A percentile compares a stretch with the other conserved stretches of the same genome.
Conservation (phyloP, 1,140 invertebrate genomes). For the Caenorhabditis inopinata region DNA sequence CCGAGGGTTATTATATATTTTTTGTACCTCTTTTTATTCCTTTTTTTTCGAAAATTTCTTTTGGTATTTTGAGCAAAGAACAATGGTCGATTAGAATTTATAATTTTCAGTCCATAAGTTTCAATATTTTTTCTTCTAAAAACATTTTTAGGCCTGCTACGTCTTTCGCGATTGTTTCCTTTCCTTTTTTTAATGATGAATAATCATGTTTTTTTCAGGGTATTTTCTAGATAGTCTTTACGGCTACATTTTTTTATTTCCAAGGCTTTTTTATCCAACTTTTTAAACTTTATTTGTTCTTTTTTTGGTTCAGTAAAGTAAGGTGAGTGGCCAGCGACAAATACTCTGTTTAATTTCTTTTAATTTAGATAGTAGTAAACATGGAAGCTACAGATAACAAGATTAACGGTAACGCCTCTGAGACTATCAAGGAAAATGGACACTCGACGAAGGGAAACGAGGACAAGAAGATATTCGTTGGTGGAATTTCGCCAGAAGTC, state of each 20-base stretch:
- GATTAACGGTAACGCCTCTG: constrained; percentile 48
- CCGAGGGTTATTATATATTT: no score
- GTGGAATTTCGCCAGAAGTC: constrained; percentile 57
- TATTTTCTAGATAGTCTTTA: constrained; percentile 53
- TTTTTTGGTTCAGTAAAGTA: constrained; percentile 22
- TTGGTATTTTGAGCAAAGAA: neutral
- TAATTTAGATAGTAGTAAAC: constrained; percentile 31
- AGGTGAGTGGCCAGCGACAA: constrained; percentile 23
- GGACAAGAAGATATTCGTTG: constrained; percentile 64
- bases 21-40: neutral
- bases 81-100: no score
- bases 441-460: constrained; percentile 48
- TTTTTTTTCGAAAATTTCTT: neutral
- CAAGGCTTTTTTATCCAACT: constrained; percentile 30
- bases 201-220: constrained; percentile 44
- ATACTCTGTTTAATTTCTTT: neutral
- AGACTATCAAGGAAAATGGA: constrained; percentile 42
- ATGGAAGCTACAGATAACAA: constrained; percentile 46
- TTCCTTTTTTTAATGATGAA: neutral
- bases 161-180: neutral
- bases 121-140: no score
- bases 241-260: constrained; percentile 48
- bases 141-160: neutral
- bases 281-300: constrained; percentile 41
- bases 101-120: no score